Base-by-base conservation (phyloP, 1,140 invertebrate genomes). In the Cydia amplana region DNA sequence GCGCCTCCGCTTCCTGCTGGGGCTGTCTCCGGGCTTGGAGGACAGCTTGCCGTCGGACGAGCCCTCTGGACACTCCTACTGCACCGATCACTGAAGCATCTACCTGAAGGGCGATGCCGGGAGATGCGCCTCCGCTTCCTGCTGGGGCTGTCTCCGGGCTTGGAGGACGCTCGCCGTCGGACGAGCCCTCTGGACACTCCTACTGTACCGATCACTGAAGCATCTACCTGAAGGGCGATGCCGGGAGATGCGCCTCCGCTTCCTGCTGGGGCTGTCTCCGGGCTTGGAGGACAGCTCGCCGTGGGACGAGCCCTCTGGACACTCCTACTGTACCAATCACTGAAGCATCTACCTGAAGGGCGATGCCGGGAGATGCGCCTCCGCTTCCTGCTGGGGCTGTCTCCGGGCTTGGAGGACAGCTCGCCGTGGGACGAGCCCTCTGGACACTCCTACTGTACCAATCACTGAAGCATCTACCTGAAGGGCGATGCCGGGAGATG, bases 381-480 rank as follows among this genome's bases (percentile, higher is more conserved):
- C 18, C 96, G 94, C 87, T 97, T 97, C 67, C 96, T 88, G 76
- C 95, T 95, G 43, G 96, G 96, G 86, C 96, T 96, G 90, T 97
- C 96, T 67, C 89, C 88, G 4, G 88, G 83, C 32, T 95, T 95
- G 60, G 94, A 95, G 36, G 92, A 95, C 81, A n/a, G n/a, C n/a
- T n/a, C 28, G 28, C 28, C 28, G 28, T 28, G 2, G 28, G 28
- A 28, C n/a, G 95, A 95, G 18, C 95, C 95, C 80, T 97, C 97
- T 78, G 95, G 96, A 1, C 93, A 97, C 46, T 97, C 97, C 82
- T 98, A 98, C 88, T 95, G 94, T 36, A 4, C 6, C 7, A 0
- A 36, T 36, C 32, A 36, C 32, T 36, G 32, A n/a, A 72, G 25
- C 20, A 14, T 6, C 18, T 78, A 92, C 91, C 89, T 32, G 89